phyloP scores from a whole-genome alignment of 2,888 invertebrate genomes.

The Amaurobius ferox region DNA sequence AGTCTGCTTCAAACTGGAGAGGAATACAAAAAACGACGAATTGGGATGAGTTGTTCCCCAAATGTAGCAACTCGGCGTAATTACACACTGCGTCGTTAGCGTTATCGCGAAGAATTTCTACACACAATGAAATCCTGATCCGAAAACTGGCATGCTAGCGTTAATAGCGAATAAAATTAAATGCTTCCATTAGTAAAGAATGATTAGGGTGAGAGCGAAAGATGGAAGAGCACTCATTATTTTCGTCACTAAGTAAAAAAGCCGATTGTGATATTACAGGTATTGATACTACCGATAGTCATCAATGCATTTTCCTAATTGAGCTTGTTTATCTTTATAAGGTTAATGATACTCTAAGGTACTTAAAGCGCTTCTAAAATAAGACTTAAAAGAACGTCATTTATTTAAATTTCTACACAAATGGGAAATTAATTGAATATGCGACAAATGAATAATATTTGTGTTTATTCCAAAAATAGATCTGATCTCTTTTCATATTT shows the following conservation, averaged over 20 bases:
- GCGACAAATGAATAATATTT: too few species aligned
- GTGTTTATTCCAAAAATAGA: too few species aligned
- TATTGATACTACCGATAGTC: slow-evolving; percentile 38
- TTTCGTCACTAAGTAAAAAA: slow-evolving; percentile 30
- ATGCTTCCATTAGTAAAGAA: slow-evolving; percentile 42
- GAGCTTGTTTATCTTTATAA: slow-evolving; percentile 11
- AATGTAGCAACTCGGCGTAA: slow-evolving; percentile 38
- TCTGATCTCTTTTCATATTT: too few species aligned
- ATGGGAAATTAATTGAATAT: slow-evolving; percentile 19
- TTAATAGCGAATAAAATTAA: slow-evolving; percentile 45
- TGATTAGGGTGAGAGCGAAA: slow-evolving; percentile 22
- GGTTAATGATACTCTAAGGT: slow-evolving; percentile 12
- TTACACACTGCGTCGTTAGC: slow-evolving; percentile 59
- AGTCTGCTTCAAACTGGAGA: too few species aligned
- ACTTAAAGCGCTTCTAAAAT: slow-evolving; percentile 10
- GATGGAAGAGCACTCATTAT: slow-evolving; percentile 31
- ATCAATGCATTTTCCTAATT: slow-evolving; percentile 35
- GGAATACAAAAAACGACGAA: slow-evolving; percentile 20
- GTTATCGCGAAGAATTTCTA: slow-evolving; percentile 46
- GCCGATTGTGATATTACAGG: neutral
- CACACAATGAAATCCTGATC: slow-evolving; percentile 30
- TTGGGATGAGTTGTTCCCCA: slow-evolving; percentile 55
- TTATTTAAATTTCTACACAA: neutral
- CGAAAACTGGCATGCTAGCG: slow-evolving; percentile 6
- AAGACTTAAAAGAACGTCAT: slow-evolving; percentile 3